phyloP scores from a whole-genome alignment of 2,113 vertebrate genomes.

The Lontra canadensis region DNA sequence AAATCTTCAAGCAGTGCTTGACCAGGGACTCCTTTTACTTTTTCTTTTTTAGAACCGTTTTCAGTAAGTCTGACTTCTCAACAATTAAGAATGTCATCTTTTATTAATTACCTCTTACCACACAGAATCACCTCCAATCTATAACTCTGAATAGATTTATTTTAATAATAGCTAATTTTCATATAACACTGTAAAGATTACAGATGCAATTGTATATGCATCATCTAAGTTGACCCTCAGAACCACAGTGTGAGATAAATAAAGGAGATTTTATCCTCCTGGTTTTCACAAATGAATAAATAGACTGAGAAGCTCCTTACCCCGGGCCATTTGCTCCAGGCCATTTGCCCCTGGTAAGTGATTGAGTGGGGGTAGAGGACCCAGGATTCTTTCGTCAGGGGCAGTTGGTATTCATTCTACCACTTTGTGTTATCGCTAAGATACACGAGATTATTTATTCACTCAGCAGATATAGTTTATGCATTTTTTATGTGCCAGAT shows the following conservation, averaged over 20 bases:
- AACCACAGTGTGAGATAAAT: background rate
- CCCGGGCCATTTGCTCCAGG: background rate
- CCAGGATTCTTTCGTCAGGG: background rate
- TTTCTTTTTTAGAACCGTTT: slow-evolving; percentile 12
- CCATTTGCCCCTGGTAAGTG: background rate
- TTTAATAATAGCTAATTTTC: slow-evolving; percentile 21
- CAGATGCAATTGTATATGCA: background rate
- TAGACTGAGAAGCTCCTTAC: background rate
- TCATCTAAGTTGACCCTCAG: background rate
- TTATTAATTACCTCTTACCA: slow-evolving; percentile 31
- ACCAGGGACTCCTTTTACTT: background rate
- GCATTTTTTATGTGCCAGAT: background rate
- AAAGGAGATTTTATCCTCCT: background rate
- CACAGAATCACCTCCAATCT: slow-evolving; percentile 12
- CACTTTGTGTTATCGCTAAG: background rate
- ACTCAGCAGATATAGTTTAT: background rate
- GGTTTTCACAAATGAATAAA: background rate
- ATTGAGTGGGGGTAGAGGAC: background rate
- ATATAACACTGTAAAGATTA: background rate
- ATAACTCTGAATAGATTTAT: slow-evolving; percentile 22
- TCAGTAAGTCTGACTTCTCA: slow-evolving; percentile 29
- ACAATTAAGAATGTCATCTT: slow-evolving; percentile 47
- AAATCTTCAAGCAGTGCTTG: background rate
- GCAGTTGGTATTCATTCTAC: background rate
- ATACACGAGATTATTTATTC: background rate